Evolutionary conservation across 2,113 vertebrate species (phyloP).

Genomic region (Hippocampus abdominalis): DNA sequence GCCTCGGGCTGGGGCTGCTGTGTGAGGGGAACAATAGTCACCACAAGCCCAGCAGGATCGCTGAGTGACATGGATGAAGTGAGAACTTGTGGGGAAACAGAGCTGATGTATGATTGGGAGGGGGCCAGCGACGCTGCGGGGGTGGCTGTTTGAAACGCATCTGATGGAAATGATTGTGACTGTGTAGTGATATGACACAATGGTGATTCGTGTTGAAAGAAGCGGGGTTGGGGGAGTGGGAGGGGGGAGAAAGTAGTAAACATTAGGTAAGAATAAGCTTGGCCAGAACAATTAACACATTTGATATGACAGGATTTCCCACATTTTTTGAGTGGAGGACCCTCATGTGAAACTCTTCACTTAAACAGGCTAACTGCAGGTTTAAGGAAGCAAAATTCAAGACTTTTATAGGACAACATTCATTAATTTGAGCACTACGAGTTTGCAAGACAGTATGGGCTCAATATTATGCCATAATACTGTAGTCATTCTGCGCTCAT

Average conservation of each 20-base stretch:
- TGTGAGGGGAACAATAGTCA: slow-evolving; percentile 51
- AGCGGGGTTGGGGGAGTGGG: not conserved
- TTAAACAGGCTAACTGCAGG: not conserved
- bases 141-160: slow-evolving; percentile 65
- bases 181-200: slow-evolving; percentile 51
- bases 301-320: slow-evolving; percentile 46
- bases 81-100: slow-evolving; percentile 65
- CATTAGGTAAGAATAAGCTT: slow-evolving; percentile 68
- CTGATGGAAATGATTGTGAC: slow-evolving; percentile 68
- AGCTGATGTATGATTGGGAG: slow-evolving; percentile 65
- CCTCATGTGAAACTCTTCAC: not conserved
- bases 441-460: not conserved
- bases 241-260: slow-evolving; percentile 56
- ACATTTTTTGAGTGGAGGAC: slow-evolving; percentile 23
- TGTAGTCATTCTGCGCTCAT: not conserved
- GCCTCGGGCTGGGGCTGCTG: slow-evolving; percentile 65
- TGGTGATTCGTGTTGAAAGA: slow-evolving; percentile 47
- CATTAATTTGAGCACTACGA: not conserved
- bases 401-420: not conserved
- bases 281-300: slow-evolving; percentile 57
- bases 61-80: slow-evolving; percentile 58
- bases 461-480: not conserved
- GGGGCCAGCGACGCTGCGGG: slow-evolving; percentile 54
- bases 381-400: not conserved
- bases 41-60: slow-evolving; percentile 60